phyloP scores from a whole-genome alignment of 2,113 vertebrate genomes.

The cattle (Bos taurus) region DNA sequence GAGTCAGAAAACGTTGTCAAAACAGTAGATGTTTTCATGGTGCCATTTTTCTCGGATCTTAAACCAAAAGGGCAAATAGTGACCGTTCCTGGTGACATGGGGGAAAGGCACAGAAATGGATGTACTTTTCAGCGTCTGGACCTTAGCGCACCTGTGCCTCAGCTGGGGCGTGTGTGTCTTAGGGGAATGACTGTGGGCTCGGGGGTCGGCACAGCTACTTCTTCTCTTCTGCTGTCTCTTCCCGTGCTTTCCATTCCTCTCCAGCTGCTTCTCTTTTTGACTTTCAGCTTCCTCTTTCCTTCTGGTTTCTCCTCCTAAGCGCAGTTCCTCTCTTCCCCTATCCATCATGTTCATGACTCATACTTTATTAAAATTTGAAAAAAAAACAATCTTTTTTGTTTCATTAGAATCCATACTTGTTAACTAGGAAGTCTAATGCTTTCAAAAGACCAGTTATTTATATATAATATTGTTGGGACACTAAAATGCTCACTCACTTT shows the following conservation, averaged over 20 bases:
- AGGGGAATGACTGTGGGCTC: not conserved
- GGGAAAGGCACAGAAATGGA: not conserved
- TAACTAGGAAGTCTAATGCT: not conserved
- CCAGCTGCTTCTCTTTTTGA: constrained; percentile 23
- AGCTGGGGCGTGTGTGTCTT: not conserved
- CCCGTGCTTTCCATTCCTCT: not conserved
- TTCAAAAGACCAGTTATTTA: not conserved
- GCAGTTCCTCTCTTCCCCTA: not conserved
- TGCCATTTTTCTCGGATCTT: not conserved
- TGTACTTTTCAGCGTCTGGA: not conserved
- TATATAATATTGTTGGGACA: not conserved
- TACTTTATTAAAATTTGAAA: not conserved
- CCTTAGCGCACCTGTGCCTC: rapidly evolving
- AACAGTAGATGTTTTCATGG: not conserved
- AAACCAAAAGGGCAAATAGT: not conserved
- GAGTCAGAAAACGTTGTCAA: not conserved
- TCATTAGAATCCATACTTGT: not conserved
- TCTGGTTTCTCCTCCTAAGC: not conserved
- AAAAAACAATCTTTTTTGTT: not conserved
- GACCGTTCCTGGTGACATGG: not conserved
- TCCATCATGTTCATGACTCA: not conserved
- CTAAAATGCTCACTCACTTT: not conserved
- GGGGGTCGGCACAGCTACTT: not conserved
- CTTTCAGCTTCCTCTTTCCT: constrained; percentile 34
- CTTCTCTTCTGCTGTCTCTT: not conserved